Evolutionary conservation across 2,113 vertebrate genomes (phyloP).

Genomic region (Meriones unguiculatus): DNA sequence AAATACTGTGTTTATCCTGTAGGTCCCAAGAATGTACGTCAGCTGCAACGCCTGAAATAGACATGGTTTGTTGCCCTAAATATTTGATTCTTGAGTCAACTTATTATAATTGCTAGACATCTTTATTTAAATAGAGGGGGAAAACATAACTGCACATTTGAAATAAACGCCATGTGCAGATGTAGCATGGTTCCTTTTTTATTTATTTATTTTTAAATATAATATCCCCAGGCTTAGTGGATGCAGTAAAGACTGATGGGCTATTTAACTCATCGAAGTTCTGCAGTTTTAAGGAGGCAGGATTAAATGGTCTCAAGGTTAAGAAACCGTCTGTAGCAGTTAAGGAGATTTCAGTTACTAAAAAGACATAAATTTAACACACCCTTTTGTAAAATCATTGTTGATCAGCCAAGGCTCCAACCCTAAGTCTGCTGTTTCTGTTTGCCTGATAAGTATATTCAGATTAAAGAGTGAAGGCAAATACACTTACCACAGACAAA

Average conservation of each 20-base stretch:
- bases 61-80: constrained; percentile 76
- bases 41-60: constrained; percentile 76
- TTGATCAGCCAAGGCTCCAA: not conserved
- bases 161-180: constrained; percentile 35
- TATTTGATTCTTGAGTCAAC: constrained; percentile 80
- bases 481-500: constrained; percentile 72
- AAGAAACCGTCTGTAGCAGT: not conserved
- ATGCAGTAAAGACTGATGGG: not conserved
- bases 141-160: constrained; percentile 58
- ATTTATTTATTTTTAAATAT: not conserved
- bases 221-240: not conserved
- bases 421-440: not conserved
- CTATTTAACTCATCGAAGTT: not conserved
- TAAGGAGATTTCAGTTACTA: not conserved
- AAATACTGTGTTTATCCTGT: constrained; percentile 76
- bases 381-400: constrained; percentile 26
- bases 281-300: not conserved
- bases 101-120: constrained; percentile 81
- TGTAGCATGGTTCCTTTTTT: not conserved
- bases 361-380: not conserved
- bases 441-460: constrained; percentile 70
- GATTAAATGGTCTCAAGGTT: not conserved
- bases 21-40: constrained; percentile 74
- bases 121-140: constrained; percentile 82
- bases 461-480: constrained; percentile 64